Evolutionary conservation across 2,888 invertebrate genomes (phyloP).

Genomic region (Tillus elongatus): DNA sequence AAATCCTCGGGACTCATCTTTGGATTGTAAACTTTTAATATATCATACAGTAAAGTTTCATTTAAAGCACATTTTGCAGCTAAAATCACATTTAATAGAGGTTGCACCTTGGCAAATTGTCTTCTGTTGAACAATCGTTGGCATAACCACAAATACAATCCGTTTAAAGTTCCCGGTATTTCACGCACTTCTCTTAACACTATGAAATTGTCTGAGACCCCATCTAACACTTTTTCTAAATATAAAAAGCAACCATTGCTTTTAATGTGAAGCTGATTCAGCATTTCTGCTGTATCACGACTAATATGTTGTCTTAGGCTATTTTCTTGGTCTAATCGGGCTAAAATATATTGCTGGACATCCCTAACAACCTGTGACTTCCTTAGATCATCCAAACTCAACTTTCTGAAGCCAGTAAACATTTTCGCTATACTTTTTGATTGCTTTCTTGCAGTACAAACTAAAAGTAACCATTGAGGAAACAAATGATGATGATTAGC

Average conservation of each 20-base stretch:
- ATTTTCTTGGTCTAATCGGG: slow-evolving; percentile 81
- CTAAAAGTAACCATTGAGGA: slow-evolving; percentile 86
- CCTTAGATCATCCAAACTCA: slow-evolving; percentile 83
- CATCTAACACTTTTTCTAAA: slow-evolving; percentile 78
- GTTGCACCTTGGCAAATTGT: slow-evolving; percentile 78
- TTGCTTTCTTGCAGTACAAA: slow-evolving; percentile 80
- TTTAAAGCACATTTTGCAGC: slow-evolving; percentile 81
- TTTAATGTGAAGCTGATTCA: slow-evolving; percentile 92
- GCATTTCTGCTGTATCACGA: slow-evolving; percentile 84
- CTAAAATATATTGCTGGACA: slow-evolving; percentile 90
- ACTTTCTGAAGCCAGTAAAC: slow-evolving; percentile 82
- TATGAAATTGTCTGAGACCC: slow-evolving; percentile 88
- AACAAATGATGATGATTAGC: slow-evolving; percentile 84
- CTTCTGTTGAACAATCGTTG: slow-evolving; percentile 85
- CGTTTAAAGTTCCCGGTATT: slow-evolving; percentile 92
- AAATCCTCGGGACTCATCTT: slow-evolving; percentile 73
- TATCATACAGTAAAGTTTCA: slow-evolving; percentile 70
- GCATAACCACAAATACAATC: slow-evolving; percentile 89
- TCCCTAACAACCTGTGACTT: slow-evolving; percentile 87
- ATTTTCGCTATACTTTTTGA: slow-evolving; percentile 72
- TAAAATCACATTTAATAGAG: slow-evolving; percentile 76
- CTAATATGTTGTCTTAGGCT: slow-evolving; percentile 81
- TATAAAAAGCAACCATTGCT: slow-evolving; percentile 89
- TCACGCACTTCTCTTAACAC: slow-evolving; percentile 83
- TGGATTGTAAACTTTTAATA: slow-evolving; percentile 71